Percentiles rank a stretch among this genome's conserved stretches.
Evolutionary conservation across 2,113 vertebrate species (phyloP).

Genomic region (Peromyscus leucopus): DNA sequence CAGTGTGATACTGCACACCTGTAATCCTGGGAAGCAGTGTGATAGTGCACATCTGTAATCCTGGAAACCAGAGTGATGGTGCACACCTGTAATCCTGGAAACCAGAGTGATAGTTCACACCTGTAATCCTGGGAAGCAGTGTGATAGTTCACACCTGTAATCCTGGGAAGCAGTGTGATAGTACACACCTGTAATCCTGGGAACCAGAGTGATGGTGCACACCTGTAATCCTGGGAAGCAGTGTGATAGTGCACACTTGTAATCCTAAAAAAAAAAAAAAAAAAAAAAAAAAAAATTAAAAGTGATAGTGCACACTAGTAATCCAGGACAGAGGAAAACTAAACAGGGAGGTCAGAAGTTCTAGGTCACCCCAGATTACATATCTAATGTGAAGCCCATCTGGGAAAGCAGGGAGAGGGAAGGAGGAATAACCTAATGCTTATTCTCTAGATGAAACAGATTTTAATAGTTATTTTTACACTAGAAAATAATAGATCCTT

Average conservation of each 20-base stretch:
- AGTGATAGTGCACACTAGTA: neutral
- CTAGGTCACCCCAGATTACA: neutral
- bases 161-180: too few relatives aligned
- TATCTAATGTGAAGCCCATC: neutral
- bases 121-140: too few relatives aligned
- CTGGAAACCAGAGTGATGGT: too few relatives aligned
- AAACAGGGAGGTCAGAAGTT: neutral
- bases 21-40: neutral
- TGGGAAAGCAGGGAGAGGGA: neutral
- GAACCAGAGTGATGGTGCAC: too few relatives aligned
- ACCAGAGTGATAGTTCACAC: neutral
- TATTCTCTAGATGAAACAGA: neutral
- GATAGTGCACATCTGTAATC: neutral
- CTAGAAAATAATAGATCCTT: constrained; percentile 36
- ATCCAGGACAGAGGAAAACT: neutral
- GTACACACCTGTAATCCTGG: too few relatives aligned
- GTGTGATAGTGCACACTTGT: too few relatives aligned
- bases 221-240: too few relatives aligned
- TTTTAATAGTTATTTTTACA: constrained; percentile 44
- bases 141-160: neutral
- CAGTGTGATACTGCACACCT: too few relatives aligned
- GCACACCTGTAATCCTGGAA: neutral
- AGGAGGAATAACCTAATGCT: neutral
- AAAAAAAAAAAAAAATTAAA: too few relatives aligned
- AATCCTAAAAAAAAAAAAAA: too few relatives aligned